Base-by-base conservation (phyloP, 2,888 invertebrate species). In the Heliothis peltigera region DNA sequence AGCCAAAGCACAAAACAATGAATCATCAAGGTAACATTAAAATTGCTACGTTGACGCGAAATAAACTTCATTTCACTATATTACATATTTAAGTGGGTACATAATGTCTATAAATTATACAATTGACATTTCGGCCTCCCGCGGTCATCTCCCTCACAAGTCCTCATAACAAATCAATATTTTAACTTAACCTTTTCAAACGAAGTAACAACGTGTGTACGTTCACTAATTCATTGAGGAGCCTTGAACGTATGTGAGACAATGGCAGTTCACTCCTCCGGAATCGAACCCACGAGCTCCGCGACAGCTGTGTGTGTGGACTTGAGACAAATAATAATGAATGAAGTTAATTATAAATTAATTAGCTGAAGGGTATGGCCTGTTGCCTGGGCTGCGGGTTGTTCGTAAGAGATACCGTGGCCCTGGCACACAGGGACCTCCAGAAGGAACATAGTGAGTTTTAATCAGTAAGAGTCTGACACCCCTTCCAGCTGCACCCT, bases 221-320 rank as follows among this genome's bases (percentile, higher is more conserved):
- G 52, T 75, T 77, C 75, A 71, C 73, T 79, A 62, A 79, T 63
- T 70, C 66, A 67, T 56, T 57, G 67, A 56, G 28, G 32, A 76
- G 25, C 77, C 77, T 79, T 79, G 80, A 76, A 54, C 52, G 64
- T 53, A 66, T 78, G 78, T 63, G 77, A 85, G 80, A 89, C 87
- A 87, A 86, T 86, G 83, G 75, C 69, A 66, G 70, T 75, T 79
- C 76, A 81, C 87, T 81, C 87, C 89, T 80, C 81, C 85, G 71
- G 84, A 81, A 77, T 84, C 61, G 75, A 85, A 79, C 88, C 87
- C 84, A 87, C 88, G 82, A 71, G 46, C 63, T 53, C 48, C 54
- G 39, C 10, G 56, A 56, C 43, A 39, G 17, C 60, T 3, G 42
- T 54, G 44, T 51, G 44, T 68, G 44, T 49, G 52, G 62, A 80